These are phyloP conservation scores for Taphrorychus bicolor DNA, from an alignment of 2,888 invertebrate species.

Conservation along the genomic window DNA sequence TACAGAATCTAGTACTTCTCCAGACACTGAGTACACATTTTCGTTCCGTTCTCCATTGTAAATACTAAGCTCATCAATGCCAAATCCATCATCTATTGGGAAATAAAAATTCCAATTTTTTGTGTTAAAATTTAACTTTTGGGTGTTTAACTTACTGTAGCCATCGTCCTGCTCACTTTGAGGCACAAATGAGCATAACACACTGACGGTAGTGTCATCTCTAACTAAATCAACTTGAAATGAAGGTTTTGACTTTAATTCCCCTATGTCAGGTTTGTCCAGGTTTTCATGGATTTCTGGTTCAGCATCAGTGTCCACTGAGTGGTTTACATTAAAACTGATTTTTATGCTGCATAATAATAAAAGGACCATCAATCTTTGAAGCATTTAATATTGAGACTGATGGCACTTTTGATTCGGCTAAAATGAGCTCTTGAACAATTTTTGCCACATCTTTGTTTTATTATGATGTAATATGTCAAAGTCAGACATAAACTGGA, in stretches of 20 bases:
- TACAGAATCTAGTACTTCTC: conserved; percentile 95
- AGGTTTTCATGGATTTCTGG: conserved; percentile 67
- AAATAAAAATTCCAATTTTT: not conserved
- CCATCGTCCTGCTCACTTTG: conserved; percentile 71
- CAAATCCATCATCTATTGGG: conserved; percentile 83
- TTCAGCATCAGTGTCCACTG: conserved; percentile 84
- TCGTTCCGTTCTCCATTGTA: conserved; percentile 89
- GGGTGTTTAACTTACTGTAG: conserved; percentile 71
- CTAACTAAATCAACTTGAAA: conserved; percentile 88
- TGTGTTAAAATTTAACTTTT: not conserved
- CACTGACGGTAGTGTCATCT: conserved; percentile 78
- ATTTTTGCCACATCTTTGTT: too few species aligned
- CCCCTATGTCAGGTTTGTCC: conserved; percentile 78
- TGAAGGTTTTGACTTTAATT: conserved; percentile 90
- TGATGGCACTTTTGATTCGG: too few species aligned
- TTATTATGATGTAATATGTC: too few species aligned
- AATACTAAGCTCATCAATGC: conserved; percentile 92
- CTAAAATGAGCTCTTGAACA: too few species aligned
- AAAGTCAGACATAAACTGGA: too few species aligned
- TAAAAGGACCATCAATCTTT: too few species aligned
- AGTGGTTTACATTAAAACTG: conserved; percentile 92
- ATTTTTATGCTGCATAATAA: conserved; percentile 73
- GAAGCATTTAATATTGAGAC: too few species aligned
- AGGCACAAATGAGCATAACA: conserved; percentile 83
- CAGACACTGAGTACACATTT: conserved; percentile 87